Evolutionary conservation across 92 coral and sea anemone genomes (phyloP).

Genomic region (Paragorgia papillata): DNA sequence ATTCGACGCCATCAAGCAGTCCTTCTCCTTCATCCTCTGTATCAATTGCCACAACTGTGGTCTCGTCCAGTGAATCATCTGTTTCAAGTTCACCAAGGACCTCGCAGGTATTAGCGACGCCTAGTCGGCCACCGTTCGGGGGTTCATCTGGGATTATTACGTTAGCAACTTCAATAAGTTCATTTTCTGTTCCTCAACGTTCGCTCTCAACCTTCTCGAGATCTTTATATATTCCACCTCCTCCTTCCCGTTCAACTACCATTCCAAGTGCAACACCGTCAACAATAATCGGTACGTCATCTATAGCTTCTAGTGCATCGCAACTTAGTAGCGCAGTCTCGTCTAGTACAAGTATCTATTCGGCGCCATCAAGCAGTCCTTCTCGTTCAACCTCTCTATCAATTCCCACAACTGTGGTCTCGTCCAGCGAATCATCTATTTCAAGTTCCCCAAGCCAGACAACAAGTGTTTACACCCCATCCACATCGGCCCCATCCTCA

Average conservation of each 20-base stretch:
- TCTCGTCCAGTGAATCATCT: conserved; percentile 12
- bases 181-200: conserved; percentile 11
- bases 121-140: too few species aligned
- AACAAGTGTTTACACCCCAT: conserved; percentile 25
- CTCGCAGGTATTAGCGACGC: too few species aligned
- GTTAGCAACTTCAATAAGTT: too few species aligned
- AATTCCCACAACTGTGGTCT: conserved; percentile 26
- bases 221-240: too few species aligned
- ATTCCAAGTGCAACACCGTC: not conserved
- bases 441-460: not conserved
- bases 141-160: too few species aligned
- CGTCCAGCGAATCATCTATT: not conserved
- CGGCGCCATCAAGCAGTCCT: conserved; percentile 40
- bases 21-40: conserved; percentile 22
- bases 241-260: not conserved
- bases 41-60: conserved; percentile 29
- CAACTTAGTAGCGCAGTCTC: conserved; percentile 29
- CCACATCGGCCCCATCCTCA: not conserved
- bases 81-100: too few species aligned
- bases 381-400: conserved; percentile 9
- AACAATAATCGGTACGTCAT: not conserved
- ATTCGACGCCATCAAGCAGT: conserved; percentile 13
- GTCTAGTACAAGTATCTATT: conserved; percentile 40
- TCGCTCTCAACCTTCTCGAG: not conserved
- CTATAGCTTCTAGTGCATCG: conserved; percentile 1